A percentile compares a stretch with the other conserved stretches of the same genome.
Evolutionary conservation across 2,797 vertebrate genomes (phyloP).

Genomic region (Pachyuromys duprasi): DNA sequence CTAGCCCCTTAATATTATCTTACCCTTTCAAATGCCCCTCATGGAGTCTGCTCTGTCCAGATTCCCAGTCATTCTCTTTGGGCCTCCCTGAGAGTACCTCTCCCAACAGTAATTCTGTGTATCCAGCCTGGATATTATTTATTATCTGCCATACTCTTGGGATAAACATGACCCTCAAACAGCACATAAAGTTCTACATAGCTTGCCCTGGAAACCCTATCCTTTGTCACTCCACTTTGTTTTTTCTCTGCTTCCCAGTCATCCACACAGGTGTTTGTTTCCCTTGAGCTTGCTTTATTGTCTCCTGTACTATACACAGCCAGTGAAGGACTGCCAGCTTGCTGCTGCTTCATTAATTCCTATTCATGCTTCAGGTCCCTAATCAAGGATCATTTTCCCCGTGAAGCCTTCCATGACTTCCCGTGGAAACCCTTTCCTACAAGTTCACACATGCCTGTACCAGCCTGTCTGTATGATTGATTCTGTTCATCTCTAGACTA

Average conservation of each 20-base stretch:
- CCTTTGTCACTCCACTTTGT: too few species aligned
- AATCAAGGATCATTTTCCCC: background rate
- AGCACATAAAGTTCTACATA: accelerated
- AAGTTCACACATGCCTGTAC: background rate
- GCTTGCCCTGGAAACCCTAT: background rate
- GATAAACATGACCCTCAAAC: background rate
- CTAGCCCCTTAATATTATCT: background rate
- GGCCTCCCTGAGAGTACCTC: background rate
- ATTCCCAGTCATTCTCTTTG: background rate
- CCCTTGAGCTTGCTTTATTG: background rate
- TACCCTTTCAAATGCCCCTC: background rate
- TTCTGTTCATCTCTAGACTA: background rate
- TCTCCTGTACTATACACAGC: background rate
- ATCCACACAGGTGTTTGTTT: background rate
- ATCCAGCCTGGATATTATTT: background rate
- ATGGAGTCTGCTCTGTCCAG: background rate
- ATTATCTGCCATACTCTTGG: background rate
- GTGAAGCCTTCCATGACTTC: background rate
- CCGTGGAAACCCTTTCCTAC: background rate
- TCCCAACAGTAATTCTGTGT: background rate
- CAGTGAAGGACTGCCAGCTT: background rate
- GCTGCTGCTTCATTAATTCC: background rate
- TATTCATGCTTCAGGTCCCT: background rate
- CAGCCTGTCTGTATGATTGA: background rate
- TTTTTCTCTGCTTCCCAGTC: background rate